Percentiles rank a stretch among this genome's conserved stretches.
Conservation (phyloP, 2,888 invertebrate genomes). For the Ptychoptera contaminata region DNA sequence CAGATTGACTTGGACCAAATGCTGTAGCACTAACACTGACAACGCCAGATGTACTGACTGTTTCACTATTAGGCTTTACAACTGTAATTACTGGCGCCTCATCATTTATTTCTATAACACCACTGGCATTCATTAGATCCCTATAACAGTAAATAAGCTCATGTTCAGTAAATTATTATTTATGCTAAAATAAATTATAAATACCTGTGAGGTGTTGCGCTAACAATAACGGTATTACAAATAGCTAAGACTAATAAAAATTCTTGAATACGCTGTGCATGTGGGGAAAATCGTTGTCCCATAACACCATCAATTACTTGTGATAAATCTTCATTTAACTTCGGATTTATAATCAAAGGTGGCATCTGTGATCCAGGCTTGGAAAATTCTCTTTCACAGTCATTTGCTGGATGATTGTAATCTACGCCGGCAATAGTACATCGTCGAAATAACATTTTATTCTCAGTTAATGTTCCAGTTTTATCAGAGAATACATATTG, state of each 20-base stretch:
- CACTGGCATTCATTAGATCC: slow-evolving; percentile 54
- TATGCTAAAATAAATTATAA: background rate
- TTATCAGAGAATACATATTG: slow-evolving; percentile 95
- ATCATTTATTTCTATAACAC: slow-evolving; percentile 37
- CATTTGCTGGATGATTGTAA: slow-evolving; percentile 68
- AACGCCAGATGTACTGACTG: slow-evolving; percentile 7
- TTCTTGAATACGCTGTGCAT: slow-evolving; percentile 64
- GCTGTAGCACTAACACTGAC: background rate
- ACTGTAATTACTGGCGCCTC: slow-evolving; percentile 22
- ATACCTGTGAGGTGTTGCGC: slow-evolving; percentile 51
- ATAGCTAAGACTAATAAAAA: slow-evolving; percentile 83
- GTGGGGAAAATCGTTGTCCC: slow-evolving; percentile 32
- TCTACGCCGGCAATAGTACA: slow-evolving; percentile 82
- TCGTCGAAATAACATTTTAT: slow-evolving; percentile 89
- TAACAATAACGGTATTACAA: slow-evolving; percentile 94
- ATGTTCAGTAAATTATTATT: background rate
- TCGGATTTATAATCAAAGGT: slow-evolving; percentile 32
- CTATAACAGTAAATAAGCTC: slow-evolving; percentile 15
- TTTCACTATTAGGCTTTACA: slow-evolving; percentile 3
- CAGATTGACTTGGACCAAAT: background rate
- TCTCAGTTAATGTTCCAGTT: slow-evolving; percentile 94
- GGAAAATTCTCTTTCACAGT: slow-evolving; percentile 39
- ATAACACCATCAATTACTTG: slow-evolving; percentile 16
- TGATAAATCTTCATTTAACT: slow-evolving; percentile 37
- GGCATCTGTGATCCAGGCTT: slow-evolving; percentile 35